These are phyloP conservation scores for Ormyrus rosae DNA, from an alignment of 2,888 invertebrate species.

Conservation along the genomic window DNA sequence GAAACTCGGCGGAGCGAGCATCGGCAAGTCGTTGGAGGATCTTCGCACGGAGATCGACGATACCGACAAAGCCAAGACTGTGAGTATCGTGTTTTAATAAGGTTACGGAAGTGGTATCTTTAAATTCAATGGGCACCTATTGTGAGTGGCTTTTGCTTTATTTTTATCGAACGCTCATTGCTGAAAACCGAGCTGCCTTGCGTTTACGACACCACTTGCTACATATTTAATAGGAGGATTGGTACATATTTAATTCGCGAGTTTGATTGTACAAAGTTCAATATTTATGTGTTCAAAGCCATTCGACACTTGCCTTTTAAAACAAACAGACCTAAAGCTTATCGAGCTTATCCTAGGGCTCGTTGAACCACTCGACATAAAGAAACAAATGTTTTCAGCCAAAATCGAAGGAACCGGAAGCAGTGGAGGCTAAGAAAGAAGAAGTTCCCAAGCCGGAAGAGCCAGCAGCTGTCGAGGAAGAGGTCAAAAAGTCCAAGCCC, in stretches of 20 bases:
- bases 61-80: conserved; percentile 4
- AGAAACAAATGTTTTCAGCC: conserved; percentile 12
- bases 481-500: conserved; percentile 9
- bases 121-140: no score
- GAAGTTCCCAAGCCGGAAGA: background rate
- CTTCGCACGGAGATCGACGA: conserved; percentile 58
- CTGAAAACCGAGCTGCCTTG: no score
- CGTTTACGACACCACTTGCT: no score
- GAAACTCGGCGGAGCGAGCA: conserved; percentile 68
- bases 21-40: conserved; percentile 63
- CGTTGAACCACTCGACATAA: background rate
- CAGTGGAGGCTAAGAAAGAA: background rate
- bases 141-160: no score
- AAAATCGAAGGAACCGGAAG: background rate
- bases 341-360: no score
- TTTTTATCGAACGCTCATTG: no score
- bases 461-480: background rate
- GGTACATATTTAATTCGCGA: no score
- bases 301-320: background rate
- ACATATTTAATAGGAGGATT: no score
- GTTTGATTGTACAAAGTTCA: background rate
- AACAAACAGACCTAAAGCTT: no score
- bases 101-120: no score
- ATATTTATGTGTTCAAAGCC: background rate
- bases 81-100: background rate